Percentiles rank a stretch among this genome's conserved stretches.
Evolutionary conservation across 2,888 invertebrate genomes (phyloP).

Genomic region (Clunio marinus): DNA sequence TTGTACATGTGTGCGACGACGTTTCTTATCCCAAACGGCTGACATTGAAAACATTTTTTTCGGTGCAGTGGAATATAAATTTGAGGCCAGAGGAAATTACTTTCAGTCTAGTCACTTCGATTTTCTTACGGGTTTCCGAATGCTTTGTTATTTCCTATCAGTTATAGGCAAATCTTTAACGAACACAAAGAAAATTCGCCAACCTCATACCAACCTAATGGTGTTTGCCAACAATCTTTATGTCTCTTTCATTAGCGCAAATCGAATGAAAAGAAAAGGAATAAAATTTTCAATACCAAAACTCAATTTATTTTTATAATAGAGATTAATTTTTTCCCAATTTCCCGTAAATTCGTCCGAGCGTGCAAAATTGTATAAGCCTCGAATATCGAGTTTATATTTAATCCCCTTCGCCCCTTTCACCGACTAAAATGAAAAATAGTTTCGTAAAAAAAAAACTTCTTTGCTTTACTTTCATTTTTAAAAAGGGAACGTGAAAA

Average conservation of each 20-base stretch:
- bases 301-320: conserved; percentile 18
- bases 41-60: too few species aligned
- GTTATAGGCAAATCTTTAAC: too few species aligned
- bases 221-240: conserved; percentile 3
- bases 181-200: not conserved
- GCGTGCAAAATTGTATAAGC: not conserved
- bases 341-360: not conserved
- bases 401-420: not conserved
- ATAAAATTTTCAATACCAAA: not conserved
- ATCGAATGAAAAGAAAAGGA: not conserved
- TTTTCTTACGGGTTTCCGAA: conserved; percentile 3
- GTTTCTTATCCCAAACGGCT: too few species aligned
- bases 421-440: not conserved
- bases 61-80: conserved; percentile 34
- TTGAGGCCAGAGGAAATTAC: conserved; percentile 17
- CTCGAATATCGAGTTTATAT: not conserved
- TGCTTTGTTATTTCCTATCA: not conserved
- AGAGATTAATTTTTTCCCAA: conserved; percentile 25
- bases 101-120: conserved; percentile 37
- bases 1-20: too few species aligned
- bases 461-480: too few species aligned
- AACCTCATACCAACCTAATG: not conserved
- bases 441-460: not conserved
- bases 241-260: not conserved
- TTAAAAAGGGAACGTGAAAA: not conserved